These are phyloP conservation scores for Omphaloscelis lunosa DNA, from an alignment of 2,888 invertebrate genomes.

Conservation along the genomic window DNA sequence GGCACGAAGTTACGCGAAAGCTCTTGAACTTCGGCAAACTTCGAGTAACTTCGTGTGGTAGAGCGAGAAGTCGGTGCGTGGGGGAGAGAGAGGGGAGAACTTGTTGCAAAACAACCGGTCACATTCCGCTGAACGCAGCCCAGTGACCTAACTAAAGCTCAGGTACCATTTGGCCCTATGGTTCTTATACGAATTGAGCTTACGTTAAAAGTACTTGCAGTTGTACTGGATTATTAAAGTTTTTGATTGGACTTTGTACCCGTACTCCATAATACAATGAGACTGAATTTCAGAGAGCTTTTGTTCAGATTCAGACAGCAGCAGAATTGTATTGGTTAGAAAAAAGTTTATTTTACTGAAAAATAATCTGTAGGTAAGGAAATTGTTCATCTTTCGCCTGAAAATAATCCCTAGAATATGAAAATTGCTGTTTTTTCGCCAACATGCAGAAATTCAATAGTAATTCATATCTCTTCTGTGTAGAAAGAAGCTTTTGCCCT, in stretches of 20 bases:
- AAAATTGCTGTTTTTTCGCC: too few species aligned
- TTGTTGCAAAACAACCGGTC: constrained; percentile 88
- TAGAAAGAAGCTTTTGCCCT: too few species aligned
- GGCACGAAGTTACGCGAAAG: constrained; percentile 70
- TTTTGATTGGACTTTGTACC: background rate
- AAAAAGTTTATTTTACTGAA: too few species aligned
- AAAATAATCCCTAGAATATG: too few species aligned
- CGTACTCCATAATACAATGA: too few species aligned
- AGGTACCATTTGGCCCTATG: constrained; percentile 65
- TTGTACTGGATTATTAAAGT: background rate
- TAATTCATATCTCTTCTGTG: too few species aligned
- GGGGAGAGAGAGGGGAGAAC: constrained; percentile 80
- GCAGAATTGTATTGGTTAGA: too few species aligned
- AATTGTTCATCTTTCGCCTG: too few species aligned
- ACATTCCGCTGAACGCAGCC: constrained; percentile 86
- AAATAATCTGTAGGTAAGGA: too few species aligned
- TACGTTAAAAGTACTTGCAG: constrained; percentile 38
- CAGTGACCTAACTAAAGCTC: constrained; percentile 89
- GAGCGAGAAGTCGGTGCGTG: constrained; percentile 66
- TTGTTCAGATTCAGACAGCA: background rate
- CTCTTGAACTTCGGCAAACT: constrained; percentile 66
- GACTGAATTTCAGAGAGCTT: background rate
- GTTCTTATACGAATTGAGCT: constrained; percentile 44
- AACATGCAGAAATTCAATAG: too few species aligned
- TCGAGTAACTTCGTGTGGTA: constrained; percentile 71